Evolutionary conservation across 1,140 invertebrate species (phyloP).

Genomic region (Drosophila carrolli): DNA sequence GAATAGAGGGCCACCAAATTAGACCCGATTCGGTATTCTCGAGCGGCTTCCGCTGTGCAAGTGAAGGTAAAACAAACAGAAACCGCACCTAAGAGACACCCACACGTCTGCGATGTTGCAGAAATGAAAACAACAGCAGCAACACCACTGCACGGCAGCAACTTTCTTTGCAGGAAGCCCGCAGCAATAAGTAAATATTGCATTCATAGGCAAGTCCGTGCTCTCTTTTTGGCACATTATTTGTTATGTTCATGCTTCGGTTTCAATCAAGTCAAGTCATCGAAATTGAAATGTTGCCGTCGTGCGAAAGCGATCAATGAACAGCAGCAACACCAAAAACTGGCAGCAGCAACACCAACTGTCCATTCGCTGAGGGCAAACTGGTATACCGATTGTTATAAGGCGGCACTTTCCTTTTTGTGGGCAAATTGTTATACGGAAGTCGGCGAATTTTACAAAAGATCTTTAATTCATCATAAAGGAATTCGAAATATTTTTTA

Average conservation of each 20-base stretch:
- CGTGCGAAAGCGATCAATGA: slow-evolving; percentile 16
- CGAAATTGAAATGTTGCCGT: slow-evolving; percentile 35
- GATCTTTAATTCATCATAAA: neutral
- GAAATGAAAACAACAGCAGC: slow-evolving; percentile 13
- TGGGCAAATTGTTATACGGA: slow-evolving; percentile 15
- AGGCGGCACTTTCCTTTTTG: slow-evolving; percentile 35
- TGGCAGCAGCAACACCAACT: slow-evolving; percentile 11
- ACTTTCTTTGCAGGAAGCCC: slow-evolving; percentile 58
- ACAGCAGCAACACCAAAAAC: neutral
- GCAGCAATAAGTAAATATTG: slow-evolving; percentile 25
- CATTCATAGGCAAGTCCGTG: slow-evolving; percentile 15
- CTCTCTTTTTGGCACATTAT: slow-evolving; percentile 36
- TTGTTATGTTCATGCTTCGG: slow-evolving; percentile 24
- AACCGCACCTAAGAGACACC: neutral
- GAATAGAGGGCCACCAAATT: slow-evolving; percentile 30
- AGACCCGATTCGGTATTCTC: slow-evolving; percentile 8
- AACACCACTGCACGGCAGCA: slow-evolving; percentile 1
- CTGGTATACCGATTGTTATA: slow-evolving; percentile 2
- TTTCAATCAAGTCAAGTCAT: slow-evolving; percentile 47
- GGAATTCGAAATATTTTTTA: neutral
- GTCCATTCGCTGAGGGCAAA: slow-evolving; percentile 19
- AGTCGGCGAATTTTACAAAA: slow-evolving; percentile 3
- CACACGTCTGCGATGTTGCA: neutral
- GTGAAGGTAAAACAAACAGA: slow-evolving; percentile 41
- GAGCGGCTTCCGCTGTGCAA: slow-evolving; percentile 14